These are phyloP conservation scores for Listronotus bonariensis DNA, from an alignment of 1,140 invertebrate species.

Conservation along the genomic window DNA sequence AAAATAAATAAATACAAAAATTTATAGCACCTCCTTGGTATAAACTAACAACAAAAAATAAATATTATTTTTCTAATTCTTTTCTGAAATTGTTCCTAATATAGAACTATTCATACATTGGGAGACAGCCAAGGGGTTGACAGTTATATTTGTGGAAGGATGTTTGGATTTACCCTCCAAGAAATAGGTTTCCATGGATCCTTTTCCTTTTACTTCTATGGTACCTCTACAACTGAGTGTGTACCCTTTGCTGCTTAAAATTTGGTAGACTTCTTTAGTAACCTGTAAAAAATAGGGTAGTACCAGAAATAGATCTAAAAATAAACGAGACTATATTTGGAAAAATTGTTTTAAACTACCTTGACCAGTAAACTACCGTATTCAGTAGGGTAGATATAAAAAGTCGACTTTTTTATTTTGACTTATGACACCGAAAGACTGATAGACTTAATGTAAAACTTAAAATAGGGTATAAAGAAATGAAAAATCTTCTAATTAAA, in stretches of 20 bases:
- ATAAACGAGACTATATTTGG: no score
- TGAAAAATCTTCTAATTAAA: no score
- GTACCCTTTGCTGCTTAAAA: conserved; percentile 75
- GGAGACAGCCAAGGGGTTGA: conserved; percentile 48
- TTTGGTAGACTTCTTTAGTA: conserved; percentile 83
- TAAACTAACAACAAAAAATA: conserved; percentile 4
- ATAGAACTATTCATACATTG: conserved; percentile 29
- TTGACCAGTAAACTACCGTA: no score
- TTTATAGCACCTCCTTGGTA: no score
- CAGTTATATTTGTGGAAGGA: conserved; percentile 48
- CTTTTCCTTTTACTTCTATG: conserved; percentile 92
- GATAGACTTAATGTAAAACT: no score
- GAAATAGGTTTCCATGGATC: conserved; percentile 93
- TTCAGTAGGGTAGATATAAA: no score
- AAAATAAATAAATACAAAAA: no score
- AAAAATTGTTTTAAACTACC: no score
- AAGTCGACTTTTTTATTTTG: no score
- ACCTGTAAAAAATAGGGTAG: conserved; percentile 63
- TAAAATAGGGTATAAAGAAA: no score
- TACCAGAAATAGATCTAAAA: neutral
- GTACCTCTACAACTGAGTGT: conserved; percentile 77
- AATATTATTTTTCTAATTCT: conserved; percentile 30
- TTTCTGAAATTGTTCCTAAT: conserved; percentile 46
- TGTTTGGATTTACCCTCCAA: conserved; percentile 61
- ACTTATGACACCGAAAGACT: no score